These are phyloP conservation scores for Epinotia brunnichana DNA, from an alignment of 2,888 invertebrate species.

Conservation along the genomic window DNA sequence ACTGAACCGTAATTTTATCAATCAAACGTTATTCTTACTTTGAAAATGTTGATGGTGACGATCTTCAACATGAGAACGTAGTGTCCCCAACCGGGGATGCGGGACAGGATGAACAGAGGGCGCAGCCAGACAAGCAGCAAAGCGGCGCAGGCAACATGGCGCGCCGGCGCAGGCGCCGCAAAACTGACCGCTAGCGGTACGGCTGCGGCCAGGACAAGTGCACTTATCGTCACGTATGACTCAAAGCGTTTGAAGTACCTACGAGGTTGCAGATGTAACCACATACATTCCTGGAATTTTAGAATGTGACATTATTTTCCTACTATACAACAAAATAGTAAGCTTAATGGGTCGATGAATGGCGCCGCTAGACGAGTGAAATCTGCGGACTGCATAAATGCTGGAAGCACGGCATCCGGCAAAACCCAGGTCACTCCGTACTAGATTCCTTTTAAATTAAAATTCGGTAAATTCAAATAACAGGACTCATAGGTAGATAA, in stretches of 20 bases:
- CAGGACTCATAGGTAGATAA: too few relatives aligned
- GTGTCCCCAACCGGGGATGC: neutral
- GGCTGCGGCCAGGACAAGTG: neutral
- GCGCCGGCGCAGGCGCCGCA: neutral
- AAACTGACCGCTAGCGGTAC: neutral
- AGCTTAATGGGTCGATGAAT: too few relatives aligned
- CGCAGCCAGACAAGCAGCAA: neutral
- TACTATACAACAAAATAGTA: too few relatives aligned
- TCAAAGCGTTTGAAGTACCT: neutral
- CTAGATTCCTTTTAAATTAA: too few relatives aligned
- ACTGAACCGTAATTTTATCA: too few relatives aligned
- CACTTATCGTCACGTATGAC: neutral
- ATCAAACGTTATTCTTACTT: neutral
- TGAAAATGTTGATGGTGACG: neutral
- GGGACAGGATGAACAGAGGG: neutral
- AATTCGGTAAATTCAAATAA: too few relatives aligned
- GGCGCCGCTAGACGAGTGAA: too few relatives aligned
- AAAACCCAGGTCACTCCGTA: too few relatives aligned
- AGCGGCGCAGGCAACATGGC: neutral
- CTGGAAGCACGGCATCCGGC: too few relatives aligned
- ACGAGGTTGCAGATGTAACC: neutral
- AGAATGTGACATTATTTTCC: too few relatives aligned
- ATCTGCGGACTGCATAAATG: too few relatives aligned
- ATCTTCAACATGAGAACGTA: neutral
- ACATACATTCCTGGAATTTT: neutral